These are phyloP conservation scores for Poecilobothrus nobilitatus DNA, from an alignment of 2,888 invertebrate species.

Conservation along the genomic window DNA sequence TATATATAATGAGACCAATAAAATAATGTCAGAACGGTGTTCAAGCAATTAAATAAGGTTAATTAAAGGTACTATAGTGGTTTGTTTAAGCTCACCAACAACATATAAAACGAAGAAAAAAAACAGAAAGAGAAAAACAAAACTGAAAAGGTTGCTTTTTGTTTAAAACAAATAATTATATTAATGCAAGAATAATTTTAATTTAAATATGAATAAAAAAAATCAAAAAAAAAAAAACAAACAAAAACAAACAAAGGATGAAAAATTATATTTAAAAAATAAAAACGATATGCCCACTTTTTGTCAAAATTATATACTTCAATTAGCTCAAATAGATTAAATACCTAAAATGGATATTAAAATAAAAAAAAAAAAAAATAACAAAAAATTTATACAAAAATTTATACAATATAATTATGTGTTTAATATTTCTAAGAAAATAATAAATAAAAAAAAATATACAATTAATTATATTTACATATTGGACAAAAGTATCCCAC, in stretches of 20 bases:
- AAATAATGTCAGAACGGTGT: neutral
- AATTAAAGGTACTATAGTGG: neutral
- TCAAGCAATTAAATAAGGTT: neutral
- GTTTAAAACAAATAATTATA: neutral
- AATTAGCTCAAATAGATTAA: neutral
- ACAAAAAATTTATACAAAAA: too few relatives aligned
- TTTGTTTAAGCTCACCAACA: neutral
- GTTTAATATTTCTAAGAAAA: too few relatives aligned
- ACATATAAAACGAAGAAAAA: neutral
- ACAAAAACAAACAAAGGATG: neutral
- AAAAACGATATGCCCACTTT: too few relatives aligned
- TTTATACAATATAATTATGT: too few relatives aligned
- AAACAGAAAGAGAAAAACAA: too few relatives aligned
- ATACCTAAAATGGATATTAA: too few relatives aligned
- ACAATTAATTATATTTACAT: too few relatives aligned
- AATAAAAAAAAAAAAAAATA: too few relatives aligned
- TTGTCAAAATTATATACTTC: neutral
- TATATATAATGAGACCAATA: neutral
- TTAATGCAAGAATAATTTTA: constrained; percentile 1
- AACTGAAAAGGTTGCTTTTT: neutral
- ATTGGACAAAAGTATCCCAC: too few relatives aligned
- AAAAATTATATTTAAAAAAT: neutral
- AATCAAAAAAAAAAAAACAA: neutral
- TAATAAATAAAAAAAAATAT: too few relatives aligned
- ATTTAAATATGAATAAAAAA: neutral